Base-by-base conservation (phyloP, 2,888 invertebrate species). In the Podabrus alpinus region DNA sequence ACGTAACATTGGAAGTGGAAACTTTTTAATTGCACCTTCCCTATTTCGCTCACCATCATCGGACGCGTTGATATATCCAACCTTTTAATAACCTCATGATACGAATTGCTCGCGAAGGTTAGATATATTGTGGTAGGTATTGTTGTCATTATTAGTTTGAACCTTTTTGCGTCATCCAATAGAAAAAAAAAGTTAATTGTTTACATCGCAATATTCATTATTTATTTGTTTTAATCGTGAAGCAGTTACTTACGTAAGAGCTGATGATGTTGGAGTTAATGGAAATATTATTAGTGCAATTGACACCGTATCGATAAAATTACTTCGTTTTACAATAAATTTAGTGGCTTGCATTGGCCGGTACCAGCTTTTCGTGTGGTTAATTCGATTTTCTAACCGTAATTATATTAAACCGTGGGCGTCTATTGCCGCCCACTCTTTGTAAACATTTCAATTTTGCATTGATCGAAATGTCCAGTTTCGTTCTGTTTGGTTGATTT, bases 41-140 rank as follows among this genome's bases (percentile, higher is more conserved):
- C 62, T 64, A 15, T 64, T 64, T 64, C 4, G 45, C n/a, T 61
- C 16, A 9, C 62, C 21, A 64, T 61, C 62, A 64, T 19, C 62
- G 21, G 21, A 64, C 62, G 15, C n/a, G 45, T 1, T 45, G 45
- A 45, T 45, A n/a, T 45, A 45, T 45, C 45, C 45, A 45, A n/a
- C 45, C 45, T n/a, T 64, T 64, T 64, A 64, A n/a, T n/a, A 64
- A n/a, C 19, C 15, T 64, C 17, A 64, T 64, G 62, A 64, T 19
- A 19, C 11, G 62, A 64, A 64, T 64, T 64, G 62, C 21, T 64
- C 15, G 17, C 21, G 62, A 64, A 64, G 62, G 62, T 64, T 64
- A 64, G 62, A 64, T 64, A 19, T 64, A 64, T 64, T 64, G 21
- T 64, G 62, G 60, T 60, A 64, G n/a, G n/a, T 45, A 45, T 45